Evolutionary conservation across 2,888 invertebrate genomes (phyloP).

Genomic region (Eulithis testata): DNA sequence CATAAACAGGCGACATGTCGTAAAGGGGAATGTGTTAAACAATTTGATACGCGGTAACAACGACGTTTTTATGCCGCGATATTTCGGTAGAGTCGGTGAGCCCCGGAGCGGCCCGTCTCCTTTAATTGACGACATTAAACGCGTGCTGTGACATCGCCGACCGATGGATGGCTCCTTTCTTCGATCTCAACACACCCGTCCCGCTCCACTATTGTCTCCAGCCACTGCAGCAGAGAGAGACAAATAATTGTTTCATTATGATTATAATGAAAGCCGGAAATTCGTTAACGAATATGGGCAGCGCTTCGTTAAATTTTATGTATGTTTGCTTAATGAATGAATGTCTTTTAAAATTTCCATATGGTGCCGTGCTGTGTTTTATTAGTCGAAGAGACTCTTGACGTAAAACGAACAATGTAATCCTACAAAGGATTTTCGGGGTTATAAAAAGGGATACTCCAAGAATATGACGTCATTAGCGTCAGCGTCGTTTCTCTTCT

Average conservation of each 20-base stretch:
- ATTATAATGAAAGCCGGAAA: constrained; percentile 78
- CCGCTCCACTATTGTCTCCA: constrained; percentile 45
- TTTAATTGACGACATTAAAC: constrained; percentile 80
- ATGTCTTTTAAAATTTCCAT: constrained; percentile 79
- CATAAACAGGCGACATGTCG: constrained; percentile 72
- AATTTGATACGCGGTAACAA: constrained; percentile 77
- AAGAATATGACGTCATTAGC: constrained; percentile 60
- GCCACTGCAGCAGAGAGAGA: constrained; percentile 52
- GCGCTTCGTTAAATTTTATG: constrained; percentile 82
- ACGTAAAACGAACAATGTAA: constrained; percentile 51
- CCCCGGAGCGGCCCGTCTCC: constrained; percentile 56
- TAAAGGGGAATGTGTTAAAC: constrained; percentile 78
- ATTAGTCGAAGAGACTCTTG: constrained; percentile 49
- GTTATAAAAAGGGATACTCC: constrained; percentile 48
- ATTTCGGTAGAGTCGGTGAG: constrained; percentile 65
- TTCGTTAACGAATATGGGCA: constrained; percentile 80
- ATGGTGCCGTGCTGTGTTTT: constrained; percentile 61
- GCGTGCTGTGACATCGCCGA: constrained; percentile 73
- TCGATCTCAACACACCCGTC: constrained; percentile 48
- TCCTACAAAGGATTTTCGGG: constrained; percentile 50
- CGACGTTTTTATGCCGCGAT: constrained; percentile 78
- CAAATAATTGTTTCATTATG: constrained; percentile 57
- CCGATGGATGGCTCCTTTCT: constrained; percentile 64
- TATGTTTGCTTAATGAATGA: constrained; percentile 79
- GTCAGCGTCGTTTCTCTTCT: constrained; percentile 56